These are phyloP conservation scores for Nephrotoma guestfalica DNA, from an alignment of 2,888 invertebrate species.

Conservation along the genomic window DNA sequence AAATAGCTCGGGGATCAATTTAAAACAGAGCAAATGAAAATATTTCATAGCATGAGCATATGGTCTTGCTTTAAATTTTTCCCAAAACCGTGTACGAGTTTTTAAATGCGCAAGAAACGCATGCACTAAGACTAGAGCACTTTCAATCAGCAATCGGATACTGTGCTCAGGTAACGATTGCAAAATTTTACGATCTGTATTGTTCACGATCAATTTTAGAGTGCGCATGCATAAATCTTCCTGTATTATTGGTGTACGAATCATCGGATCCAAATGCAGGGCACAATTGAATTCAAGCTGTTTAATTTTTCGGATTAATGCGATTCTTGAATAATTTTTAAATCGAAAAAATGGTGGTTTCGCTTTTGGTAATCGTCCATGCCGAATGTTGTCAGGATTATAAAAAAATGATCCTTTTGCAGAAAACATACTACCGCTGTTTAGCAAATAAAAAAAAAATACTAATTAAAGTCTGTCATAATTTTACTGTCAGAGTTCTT, in stretches of 20 bases:
- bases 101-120: background rate
- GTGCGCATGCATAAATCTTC: background rate
- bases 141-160: background rate
- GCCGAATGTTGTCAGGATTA: no score
- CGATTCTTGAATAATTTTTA: slow-evolving; percentile 38
- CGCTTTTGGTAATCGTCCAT: no score
- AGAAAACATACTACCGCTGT: no score
- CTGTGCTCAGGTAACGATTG: background rate
- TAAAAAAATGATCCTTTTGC: no score
- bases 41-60: background rate
- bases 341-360: slow-evolving; percentile 17
- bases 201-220: background rate
- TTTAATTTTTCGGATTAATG: slow-evolving; percentile 4
- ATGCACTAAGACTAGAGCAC: background rate
- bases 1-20: background rate
- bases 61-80: background rate
- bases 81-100: background rate
- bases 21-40: background rate
- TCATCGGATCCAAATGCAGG: no score
- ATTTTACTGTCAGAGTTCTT: no score
- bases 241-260: no score
- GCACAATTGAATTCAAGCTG: no score
- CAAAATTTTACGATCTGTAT: background rate
- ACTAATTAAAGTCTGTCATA: no score
- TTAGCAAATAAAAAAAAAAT: no score